phyloP scores from a whole-genome alignment of 23 tunicate genomes.

The Diplosoma virens region DNA sequence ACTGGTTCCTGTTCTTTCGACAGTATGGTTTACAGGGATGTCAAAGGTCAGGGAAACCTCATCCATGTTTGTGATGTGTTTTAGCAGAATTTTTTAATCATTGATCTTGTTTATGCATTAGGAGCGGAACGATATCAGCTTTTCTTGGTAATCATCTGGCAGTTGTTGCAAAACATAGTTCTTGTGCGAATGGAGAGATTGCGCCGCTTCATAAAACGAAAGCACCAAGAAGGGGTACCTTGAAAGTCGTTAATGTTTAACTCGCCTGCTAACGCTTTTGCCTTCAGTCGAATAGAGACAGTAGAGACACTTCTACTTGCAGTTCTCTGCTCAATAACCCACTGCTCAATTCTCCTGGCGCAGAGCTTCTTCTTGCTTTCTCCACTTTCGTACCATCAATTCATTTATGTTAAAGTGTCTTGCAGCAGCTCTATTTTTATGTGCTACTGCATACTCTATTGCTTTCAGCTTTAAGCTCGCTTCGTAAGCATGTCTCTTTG shows the following conservation, averaged over 20 bases:
- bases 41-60: slow-evolving; percentile 67
- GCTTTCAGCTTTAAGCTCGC: slow-evolving; percentile 55
- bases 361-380: slow-evolving; percentile 49
- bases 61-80: slow-evolving; percentile 59
- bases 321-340: slow-evolving; percentile 51
- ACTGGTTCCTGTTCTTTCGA: slow-evolving; percentile 47
- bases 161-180: slow-evolving; percentile 52
- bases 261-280: slow-evolving; percentile 46
- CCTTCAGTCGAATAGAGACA: slow-evolving; percentile 52
- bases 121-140: slow-evolving; percentile 42
- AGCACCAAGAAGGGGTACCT: slow-evolving; percentile 61
- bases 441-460: slow-evolving; percentile 49
- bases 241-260: slow-evolving; percentile 41
- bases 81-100: slow-evolving; percentile 40
- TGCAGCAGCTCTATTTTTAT: slow-evolving; percentile 51
- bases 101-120: slow-evolving; percentile 45
- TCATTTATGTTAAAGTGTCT: slow-evolving; percentile 24
- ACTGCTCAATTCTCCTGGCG: slow-evolving; percentile 48
- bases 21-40: slow-evolving; percentile 49
- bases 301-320: slow-evolving; percentile 44
- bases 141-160: slow-evolving; percentile 55
- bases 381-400: slow-evolving; percentile 59
- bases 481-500: slow-evolving; percentile 49
- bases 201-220: slow-evolving; percentile 57
- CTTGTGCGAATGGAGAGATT: slow-evolving; percentile 52